phyloP scores from a whole-genome alignment of 2,888 invertebrate species.

The Trichopoda pennipes region DNA sequence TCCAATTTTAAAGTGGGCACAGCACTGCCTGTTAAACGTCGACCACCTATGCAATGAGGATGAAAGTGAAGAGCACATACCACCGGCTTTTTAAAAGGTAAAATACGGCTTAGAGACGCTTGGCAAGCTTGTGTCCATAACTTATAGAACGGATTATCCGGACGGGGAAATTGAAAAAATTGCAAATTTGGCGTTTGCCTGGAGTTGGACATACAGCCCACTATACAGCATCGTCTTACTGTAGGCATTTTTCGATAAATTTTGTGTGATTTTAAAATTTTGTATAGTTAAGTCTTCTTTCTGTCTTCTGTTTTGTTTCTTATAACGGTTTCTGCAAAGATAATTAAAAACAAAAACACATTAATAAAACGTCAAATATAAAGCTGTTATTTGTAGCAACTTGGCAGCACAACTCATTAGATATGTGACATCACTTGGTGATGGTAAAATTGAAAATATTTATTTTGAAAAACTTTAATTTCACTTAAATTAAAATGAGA shows the following conservation, averaged over 20 bases:
- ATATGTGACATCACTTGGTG: too few relatives aligned
- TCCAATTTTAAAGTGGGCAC: conserved; percentile 76
- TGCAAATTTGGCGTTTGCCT: conserved; percentile 77
- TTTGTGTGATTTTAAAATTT: background rate
- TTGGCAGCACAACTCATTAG: conserved; percentile 15
- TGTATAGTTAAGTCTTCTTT: background rate
- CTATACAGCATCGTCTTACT: conserved; percentile 79
- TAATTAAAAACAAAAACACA: conserved; percentile 7
- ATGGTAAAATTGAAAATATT: too few relatives aligned
- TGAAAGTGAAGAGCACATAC: conserved; percentile 79
- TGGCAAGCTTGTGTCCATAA: conserved; percentile 79
- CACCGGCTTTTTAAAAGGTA: conserved; percentile 79
- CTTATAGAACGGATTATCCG: conserved; percentile 77
- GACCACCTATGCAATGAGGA: conserved; percentile 76
- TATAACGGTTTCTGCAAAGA: conserved; percentile 27
- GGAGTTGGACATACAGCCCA: conserved; percentile 78
- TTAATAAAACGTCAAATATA: conserved; percentile 17
- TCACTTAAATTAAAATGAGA: too few relatives aligned
- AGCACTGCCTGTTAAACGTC: conserved; percentile 76
- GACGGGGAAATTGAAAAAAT: conserved; percentile 78
- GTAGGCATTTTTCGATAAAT: conserved; percentile 74
- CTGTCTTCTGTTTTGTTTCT: conserved; percentile 6
- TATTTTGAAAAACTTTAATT: too few relatives aligned
- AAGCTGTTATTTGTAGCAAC: background rate
- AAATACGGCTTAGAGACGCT: conserved; percentile 77